Conservation (phyloP, 2,888 invertebrate species). For the Chrysopilus asiliformis region DNA sequence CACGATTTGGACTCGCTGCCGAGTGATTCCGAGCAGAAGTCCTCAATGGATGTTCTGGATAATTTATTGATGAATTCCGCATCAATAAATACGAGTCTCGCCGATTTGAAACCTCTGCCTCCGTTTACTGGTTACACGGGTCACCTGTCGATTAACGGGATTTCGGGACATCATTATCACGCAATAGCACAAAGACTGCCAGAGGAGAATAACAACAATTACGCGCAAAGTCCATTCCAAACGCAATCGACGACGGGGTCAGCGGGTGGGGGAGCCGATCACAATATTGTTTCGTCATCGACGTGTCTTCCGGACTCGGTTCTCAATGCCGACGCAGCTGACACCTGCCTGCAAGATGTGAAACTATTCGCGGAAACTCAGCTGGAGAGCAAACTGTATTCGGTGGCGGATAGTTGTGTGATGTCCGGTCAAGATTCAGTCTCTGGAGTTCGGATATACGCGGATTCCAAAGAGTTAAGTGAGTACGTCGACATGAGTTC, state of each 20-base stretch:
- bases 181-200: conserved; percentile 65
- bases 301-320: conserved; percentile 53
- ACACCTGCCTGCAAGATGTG: conserved; percentile 43
- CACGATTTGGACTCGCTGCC: conserved; percentile 44
- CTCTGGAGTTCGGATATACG: conserved; percentile 37
- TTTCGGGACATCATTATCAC: conserved; percentile 77
- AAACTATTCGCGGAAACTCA: conserved; percentile 45
- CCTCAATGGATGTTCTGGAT: conserved; percentile 55
- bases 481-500: conserved; percentile 51
- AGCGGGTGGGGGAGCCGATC: conserved; percentile 38
- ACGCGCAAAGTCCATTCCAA: conserved; percentile 46
- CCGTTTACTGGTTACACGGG: conserved; percentile 79
- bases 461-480: conserved; percentile 32
- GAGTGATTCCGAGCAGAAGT: conserved; percentile 36
- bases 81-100: conserved; percentile 45
- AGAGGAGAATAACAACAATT: conserved; percentile 62
- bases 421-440: conserved; percentile 43
- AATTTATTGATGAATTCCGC: conserved; percentile 44
- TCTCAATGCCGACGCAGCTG: conserved; percentile 35
- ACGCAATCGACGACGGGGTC: conserved; percentile 13
- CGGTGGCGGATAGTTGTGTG: conserved; percentile 37
- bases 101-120: conserved; percentile 73
- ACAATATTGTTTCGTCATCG: conserved; percentile 61
- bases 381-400: conserved; percentile 40
- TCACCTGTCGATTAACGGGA: conserved; percentile 74